phyloP scores from a whole-genome alignment of 2,113 vertebrate genomes.

The Istiophorus platypterus region DNA sequence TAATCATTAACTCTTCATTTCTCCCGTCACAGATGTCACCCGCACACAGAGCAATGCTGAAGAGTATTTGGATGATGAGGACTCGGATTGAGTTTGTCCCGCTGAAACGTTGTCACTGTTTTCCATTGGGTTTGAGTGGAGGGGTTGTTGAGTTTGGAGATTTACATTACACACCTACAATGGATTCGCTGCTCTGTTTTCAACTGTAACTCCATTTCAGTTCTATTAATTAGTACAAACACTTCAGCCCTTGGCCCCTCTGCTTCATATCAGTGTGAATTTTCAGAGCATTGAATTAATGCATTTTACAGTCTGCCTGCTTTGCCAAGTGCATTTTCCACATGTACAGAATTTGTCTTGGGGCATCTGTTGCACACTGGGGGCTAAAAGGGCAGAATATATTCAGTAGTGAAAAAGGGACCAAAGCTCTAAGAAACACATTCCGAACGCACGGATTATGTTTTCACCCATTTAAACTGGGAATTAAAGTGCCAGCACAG shows the following conservation, averaged over 20 bases:
- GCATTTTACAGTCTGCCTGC: conserved; percentile 11
- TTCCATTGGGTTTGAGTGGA: conserved; percentile 23
- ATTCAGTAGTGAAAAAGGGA: conserved; percentile 25
- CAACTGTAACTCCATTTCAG: conserved; percentile 56
- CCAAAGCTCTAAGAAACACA: conserved; percentile 51
- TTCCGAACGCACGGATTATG: conserved; percentile 56
- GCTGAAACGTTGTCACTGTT: conserved; percentile 20
- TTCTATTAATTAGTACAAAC: conserved; percentile 32
- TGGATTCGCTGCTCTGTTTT: conserved; percentile 56
- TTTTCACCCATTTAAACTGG: conserved; percentile 48
- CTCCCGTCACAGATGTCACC: conserved; percentile 81
- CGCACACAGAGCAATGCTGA: conserved; percentile 94
- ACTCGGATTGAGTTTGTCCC: conserved; percentile 89
- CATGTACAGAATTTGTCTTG: conserved; percentile 33
- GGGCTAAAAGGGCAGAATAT: conserved; percentile 30
- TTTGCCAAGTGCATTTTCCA: conserved; percentile 38
- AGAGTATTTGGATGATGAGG: conserved; percentile 97
- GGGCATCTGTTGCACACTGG: conserved; percentile 7
- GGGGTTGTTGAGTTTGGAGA: background rate
- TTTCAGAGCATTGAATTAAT: conserved; percentile 43
- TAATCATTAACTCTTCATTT: conserved; percentile 3
- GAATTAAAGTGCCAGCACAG: conserved; percentile 57
- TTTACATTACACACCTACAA: conserved; percentile 55
- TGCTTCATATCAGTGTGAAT: conserved; percentile 26
- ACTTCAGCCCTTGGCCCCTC: conserved; percentile 32